A percentile compares a stretch with the other conserved stretches of the same genome.
These are phyloP conservation scores for Bagarius yarrelli DNA, from an alignment of 2,113 vertebrate genomes.

Conservation along the genomic window DNA sequence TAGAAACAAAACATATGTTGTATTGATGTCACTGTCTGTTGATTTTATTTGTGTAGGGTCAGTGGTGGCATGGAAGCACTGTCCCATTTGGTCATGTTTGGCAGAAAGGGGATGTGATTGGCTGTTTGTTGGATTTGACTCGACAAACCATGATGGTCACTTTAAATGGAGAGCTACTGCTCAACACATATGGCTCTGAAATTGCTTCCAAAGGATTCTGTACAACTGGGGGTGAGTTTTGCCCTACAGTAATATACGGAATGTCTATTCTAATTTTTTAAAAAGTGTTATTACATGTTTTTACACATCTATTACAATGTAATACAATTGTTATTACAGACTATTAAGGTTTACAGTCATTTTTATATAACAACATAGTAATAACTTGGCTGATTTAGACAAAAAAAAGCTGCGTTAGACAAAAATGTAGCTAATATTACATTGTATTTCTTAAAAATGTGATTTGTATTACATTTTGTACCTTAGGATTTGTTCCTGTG, in stretches of 20 bases:
- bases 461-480: conserved; percentile 11
- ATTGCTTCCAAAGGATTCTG: conserved; percentile 89
- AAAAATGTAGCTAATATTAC: neutral
- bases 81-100: conserved; percentile 86
- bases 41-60: conserved; percentile 71
- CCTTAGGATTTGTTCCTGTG: conserved; percentile 84
- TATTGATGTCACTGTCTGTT: conserved; percentile 20
- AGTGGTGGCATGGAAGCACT: conserved; percentile 85
- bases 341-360: neutral
- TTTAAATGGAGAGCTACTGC: conserved; percentile 87
- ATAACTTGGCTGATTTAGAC: neutral
- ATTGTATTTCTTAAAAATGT: neutral
- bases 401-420: neutral
- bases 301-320: neutral
- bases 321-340: neutral
- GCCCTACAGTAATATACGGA: neutral
- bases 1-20: neutral
- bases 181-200: conserved; percentile 88
- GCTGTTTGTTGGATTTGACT: conserved; percentile 87
- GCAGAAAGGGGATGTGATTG: conserved; percentile 86
- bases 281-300: neutral
- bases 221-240: conserved; percentile 76
- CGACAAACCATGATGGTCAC: conserved; percentile 90
- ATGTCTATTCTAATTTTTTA: neutral
- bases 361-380: neutral